These are phyloP conservation scores for Nixonia krombeini DNA, from an alignment of 1,140 invertebrate genomes.

Conservation along the genomic window DNA sequence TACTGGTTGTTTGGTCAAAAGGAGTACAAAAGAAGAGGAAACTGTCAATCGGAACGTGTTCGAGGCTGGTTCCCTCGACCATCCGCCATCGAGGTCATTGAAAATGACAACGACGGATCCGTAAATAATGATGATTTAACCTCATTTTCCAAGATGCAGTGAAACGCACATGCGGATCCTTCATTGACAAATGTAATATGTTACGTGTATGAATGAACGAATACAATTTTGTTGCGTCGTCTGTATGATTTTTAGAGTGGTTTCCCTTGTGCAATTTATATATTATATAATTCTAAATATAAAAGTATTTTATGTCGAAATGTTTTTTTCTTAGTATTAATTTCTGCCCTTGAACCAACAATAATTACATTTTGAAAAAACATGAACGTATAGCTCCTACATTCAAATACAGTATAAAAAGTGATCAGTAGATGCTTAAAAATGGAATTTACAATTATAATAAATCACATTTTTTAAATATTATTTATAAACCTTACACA, in stretches of 20 bases:
- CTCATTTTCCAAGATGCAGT: constrained; percentile 43
- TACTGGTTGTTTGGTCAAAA: constrained; percentile 92
- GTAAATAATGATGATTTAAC: constrained; percentile 37
- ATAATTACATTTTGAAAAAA: too few relatives aligned
- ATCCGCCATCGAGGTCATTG: constrained; percentile 77
- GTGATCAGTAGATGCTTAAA: too few relatives aligned
- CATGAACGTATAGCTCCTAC: too few relatives aligned
- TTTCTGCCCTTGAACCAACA: too few relatives aligned
- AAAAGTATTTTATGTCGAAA: not conserved
- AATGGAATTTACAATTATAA: too few relatives aligned
- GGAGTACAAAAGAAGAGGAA: constrained; percentile 55
- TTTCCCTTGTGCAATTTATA: not conserved
- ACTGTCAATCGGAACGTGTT: constrained; percentile 55
- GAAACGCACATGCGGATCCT: constrained; percentile 24
- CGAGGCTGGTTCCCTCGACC: constrained; percentile 91
- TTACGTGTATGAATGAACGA: constrained; percentile 17
- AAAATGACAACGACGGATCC: constrained; percentile 53
- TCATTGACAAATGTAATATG: constrained; percentile 11
- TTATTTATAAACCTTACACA: too few relatives aligned
- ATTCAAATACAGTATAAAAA: too few relatives aligned
- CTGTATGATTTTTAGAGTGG: constrained; percentile 9
- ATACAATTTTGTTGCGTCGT: not conserved
- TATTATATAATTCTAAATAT: not conserved
- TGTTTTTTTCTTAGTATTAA: too few relatives aligned
- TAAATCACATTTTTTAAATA: too few relatives aligned